Evolutionary conservation across 2,888 invertebrate species (phyloP).

Genomic region (Agonopterix subpropinquella): DNA sequence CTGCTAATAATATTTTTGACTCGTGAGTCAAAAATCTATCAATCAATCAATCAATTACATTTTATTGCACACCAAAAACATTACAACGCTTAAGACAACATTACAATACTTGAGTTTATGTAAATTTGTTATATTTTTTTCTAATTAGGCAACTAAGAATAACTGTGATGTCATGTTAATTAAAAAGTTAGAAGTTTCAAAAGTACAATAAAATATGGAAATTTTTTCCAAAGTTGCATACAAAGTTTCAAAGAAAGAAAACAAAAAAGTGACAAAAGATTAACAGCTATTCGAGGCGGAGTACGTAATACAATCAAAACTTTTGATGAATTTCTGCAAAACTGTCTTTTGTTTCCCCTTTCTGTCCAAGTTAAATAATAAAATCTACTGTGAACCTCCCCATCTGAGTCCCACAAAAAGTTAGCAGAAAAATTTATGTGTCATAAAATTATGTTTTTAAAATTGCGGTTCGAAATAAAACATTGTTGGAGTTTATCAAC

Average conservation of each 20-base stretch:
- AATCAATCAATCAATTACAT: too few relatives aligned
- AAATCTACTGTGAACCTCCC: constrained; percentile 44
- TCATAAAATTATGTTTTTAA: constrained; percentile 28
- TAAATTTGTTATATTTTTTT: too few relatives aligned
- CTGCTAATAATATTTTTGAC: too few relatives aligned
- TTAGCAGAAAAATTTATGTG: constrained; percentile 30
- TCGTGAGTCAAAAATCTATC: too few relatives aligned
- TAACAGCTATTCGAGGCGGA: constrained; percentile 50
- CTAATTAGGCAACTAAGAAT: too few relatives aligned
- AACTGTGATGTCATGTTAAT: too few relatives aligned
- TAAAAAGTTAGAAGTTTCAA: too few relatives aligned
- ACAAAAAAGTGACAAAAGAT: constrained; percentile 41
- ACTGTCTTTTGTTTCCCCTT: constrained; percentile 66
- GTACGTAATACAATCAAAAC: constrained; percentile 70
- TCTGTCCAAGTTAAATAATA: constrained; percentile 61
- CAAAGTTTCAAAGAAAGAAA: constrained; percentile 31
- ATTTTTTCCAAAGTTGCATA: constrained; percentile 24
- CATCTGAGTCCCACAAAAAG: constrained; percentile 38
- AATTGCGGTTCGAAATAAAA: neutral
- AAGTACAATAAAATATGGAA: constrained; percentile 1
- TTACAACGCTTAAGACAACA: too few relatives aligned
- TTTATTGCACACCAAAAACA: too few relatives aligned
- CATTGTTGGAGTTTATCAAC: too few relatives aligned
- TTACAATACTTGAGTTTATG: too few relatives aligned
- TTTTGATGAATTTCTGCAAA: constrained; percentile 69